Base-by-base conservation (phyloP, 2,888 invertebrate species). In the Chorisops tibialis region DNA sequence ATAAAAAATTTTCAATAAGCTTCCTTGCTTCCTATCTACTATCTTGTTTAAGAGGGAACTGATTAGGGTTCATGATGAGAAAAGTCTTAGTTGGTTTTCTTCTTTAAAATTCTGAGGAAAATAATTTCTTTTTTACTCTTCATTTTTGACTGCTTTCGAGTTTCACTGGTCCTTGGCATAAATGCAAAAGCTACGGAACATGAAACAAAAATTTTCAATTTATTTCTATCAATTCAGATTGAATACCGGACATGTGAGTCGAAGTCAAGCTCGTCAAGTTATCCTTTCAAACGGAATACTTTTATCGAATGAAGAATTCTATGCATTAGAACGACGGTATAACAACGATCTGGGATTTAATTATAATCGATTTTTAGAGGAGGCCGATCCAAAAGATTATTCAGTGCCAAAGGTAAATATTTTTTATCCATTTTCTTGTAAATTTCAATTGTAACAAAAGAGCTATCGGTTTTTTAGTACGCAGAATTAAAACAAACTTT, bases 331-430 rank as follows among this genome's bases (percentile, higher is more conserved):
- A 72, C 81, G 81, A 69, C 81, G 87, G 66, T 90, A 87, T 77
- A 84, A 85, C 65, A 87, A 90, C 73, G 86, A 89, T 72, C 76
- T 85, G 71, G 91, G 90, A 19, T 90, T 91, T 75, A 86, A 85
- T 79, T 91, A 90, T 72, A 80, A 81, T 65, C 81, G 81, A 68
- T 85, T 91, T 68, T 77, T 91, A 58, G 82, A 83, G 61, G 89
- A 89, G 76, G 83, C 67, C 3, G 78, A 78, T 70, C 76, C 77
- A 2, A 71, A 72, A 0, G 75, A 75, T 62, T 76, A 75, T 62
- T 75, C 71, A 0, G 68, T 74, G 67, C 76, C 78, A 2, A 68
- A 70, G 16, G 67, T 75, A 66, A 21, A n/a, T 37, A 39, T 58
- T 35, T 19, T 51, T 22, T n/a, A 12, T 30, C 30, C 2, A 30